Percentiles rank a stretch among this genome's conserved stretches.
Evolutionary conservation across 2,888 invertebrate species (phyloP).

Genomic region (Synergus gifuensis): DNA sequence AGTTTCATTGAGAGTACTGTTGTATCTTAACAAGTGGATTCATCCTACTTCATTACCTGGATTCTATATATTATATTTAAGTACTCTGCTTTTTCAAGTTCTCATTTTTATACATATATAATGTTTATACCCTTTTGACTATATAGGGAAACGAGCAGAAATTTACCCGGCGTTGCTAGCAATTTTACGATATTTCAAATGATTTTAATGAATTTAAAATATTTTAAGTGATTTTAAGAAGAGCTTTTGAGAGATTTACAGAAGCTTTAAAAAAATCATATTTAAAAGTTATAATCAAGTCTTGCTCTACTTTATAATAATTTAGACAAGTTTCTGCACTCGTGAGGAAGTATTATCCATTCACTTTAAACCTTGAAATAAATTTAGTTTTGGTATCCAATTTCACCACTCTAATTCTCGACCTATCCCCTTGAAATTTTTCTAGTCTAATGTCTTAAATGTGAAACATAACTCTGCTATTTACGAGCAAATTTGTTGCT

Average conservation of each 20-base stretch:
- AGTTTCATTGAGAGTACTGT: not conserved
- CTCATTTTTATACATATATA: not conserved
- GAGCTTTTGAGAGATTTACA: no score
- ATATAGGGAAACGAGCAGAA: not conserved
- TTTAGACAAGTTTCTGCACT: constrained; percentile 6
- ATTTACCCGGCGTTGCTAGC: no score
- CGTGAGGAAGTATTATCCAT: constrained; percentile 15
- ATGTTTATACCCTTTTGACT: not conserved
- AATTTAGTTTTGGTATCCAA: constrained; percentile 27
- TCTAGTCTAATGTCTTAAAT: not conserved
- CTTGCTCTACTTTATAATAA: constrained; percentile 26
- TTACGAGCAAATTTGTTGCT: constrained; percentile 12
- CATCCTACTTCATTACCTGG: not conserved
- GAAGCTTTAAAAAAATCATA: no score
- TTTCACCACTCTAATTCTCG: constrained; percentile 13
- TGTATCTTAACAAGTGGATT: not conserved
- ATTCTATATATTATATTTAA: not conserved
- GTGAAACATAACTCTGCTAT: constrained; percentile 15
- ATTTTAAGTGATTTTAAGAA: no score
- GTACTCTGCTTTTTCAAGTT: not conserved
- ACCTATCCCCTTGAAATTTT: constrained; percentile 9
- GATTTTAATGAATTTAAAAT: no score
- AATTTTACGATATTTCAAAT: no score
- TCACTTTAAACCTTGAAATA: constrained; percentile 33
- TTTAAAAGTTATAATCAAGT: not conserved